Base-by-base conservation (phyloP, 2,888 invertebrate species). In the Caenorhabditis macrosperma region DNA sequence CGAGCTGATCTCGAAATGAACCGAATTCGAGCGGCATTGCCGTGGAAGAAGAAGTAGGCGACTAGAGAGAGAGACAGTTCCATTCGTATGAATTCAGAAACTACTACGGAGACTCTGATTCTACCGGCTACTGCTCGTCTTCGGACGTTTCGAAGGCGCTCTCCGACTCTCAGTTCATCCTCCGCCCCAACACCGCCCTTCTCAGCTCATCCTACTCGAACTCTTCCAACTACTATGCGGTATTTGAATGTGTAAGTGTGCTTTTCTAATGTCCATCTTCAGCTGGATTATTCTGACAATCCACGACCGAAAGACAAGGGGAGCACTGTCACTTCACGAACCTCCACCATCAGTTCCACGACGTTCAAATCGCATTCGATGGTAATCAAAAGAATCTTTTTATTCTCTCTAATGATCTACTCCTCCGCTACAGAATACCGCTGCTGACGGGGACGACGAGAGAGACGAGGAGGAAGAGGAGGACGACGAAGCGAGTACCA, bases 91-190 rank as follows among this genome's bases (percentile, higher is more conserved):
- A 24, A 17, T 22, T n/a, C 66, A 78, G 77, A 66, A 54, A 71
- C 22, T 84, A 84, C 64, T 72, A 72, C 54, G 78, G 66, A 6
- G 84, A 84, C 22, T 82, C 83, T 1, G 83, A 84, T 41, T 82
- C 83, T 7, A 82, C 81, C 9, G 84, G 84, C 6, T 84, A 84
- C 63, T 84, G 67, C 15, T 67, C 67, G 1, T 78, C 82, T n/a
- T 80, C 80, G 4, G 80, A 80, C 17, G 66, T 80, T 6, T 76
- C 76, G 7, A 76, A 71, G 33, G 67, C 80, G 17, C 59, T 80
- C 15, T 82, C 84, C 30, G 82, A 82, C 24, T 82, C 82, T 26
- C 84, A 84, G 59, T 84, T 84, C 44, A 84, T 84, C 54, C 78
- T 84, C 10, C 66, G 80, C 12, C 84, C 82, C 2, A 80, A 71